Evolutionary conservation across 2,888 invertebrate species (phyloP).

Genomic region (Caenorhabditis imperialis): DNA sequence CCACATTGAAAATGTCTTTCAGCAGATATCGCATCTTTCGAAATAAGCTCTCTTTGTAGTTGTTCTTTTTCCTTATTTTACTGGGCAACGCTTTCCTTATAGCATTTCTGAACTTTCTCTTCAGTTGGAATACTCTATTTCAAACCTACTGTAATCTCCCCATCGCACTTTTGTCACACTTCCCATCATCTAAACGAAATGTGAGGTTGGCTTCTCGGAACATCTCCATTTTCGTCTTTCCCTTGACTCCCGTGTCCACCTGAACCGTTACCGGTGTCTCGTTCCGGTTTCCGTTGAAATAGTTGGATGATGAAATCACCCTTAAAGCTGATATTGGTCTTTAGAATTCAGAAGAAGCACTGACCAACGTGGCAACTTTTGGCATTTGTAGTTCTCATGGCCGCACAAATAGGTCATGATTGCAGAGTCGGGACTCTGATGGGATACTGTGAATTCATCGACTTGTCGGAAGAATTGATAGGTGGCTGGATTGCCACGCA

Average conservation of each 20-base stretch:
- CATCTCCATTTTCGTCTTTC: neutral
- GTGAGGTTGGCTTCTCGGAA: neutral
- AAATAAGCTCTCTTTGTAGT: neutral
- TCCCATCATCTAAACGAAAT: neutral
- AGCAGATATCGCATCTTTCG: neutral
- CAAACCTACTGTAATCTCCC: neutral
- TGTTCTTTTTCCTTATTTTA: neutral
- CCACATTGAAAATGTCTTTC: neutral
- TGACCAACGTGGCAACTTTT: too few species aligned
- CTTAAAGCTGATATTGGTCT: neutral
- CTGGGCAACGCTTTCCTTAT: neutral
- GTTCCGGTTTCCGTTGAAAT: neutral
- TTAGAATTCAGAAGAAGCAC: too few species aligned
- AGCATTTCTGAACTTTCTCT: neutral
- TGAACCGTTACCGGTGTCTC: neutral
- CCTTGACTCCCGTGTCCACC: neutral
- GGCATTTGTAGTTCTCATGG: neutral
- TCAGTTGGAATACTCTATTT: neutral
- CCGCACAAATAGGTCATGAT: slow-evolving; percentile 1
- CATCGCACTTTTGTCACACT: neutral
- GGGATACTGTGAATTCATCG: neutral
- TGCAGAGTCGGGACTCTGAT: neutral
- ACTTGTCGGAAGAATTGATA: slow-evolving; percentile 43
- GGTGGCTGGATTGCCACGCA: slow-evolving; percentile 35
- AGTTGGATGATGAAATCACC: neutral